Percentiles rank a stretch among this genome's conserved stretches.
Evolutionary conservation across 2,888 invertebrate genomes (phyloP).

Genomic region (Lysandra coridon): DNA sequence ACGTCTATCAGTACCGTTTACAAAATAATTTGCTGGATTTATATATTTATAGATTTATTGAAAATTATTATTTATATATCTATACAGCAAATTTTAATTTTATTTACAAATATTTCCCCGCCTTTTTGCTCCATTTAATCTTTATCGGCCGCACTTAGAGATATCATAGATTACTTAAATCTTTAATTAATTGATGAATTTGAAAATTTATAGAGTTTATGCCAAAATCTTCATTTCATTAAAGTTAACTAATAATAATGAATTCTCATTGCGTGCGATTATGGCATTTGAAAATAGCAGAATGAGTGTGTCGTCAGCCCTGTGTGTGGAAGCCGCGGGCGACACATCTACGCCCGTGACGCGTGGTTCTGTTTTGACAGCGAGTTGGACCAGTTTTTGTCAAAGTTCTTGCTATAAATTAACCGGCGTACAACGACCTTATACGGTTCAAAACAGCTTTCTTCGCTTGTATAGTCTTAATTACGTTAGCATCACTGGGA

Average conservation of each 20-base stretch:
- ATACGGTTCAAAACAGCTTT: constrained; percentile 57
- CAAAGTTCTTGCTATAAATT: constrained; percentile 54
- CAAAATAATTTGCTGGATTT: neutral
- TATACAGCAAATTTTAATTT: too few species aligned
- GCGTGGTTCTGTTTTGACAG: constrained; percentile 66
- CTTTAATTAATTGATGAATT: too few species aligned
- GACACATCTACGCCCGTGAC: constrained; percentile 75
- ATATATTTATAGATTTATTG: too few species aligned
- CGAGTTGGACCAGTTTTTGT: constrained; percentile 57
- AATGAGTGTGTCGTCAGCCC: neutral
- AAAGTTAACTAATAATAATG: too few species aligned
- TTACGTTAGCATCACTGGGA: constrained; percentile 54
- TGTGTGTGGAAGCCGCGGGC: constrained; percentile 53
- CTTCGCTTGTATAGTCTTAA: constrained; percentile 75
- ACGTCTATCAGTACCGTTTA: neutral
- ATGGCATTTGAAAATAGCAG: neutral
- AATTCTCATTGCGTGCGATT: too few species aligned
- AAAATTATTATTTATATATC: too few species aligned
- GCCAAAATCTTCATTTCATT: too few species aligned
- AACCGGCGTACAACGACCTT: constrained; percentile 57
- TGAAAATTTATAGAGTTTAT: too few species aligned
- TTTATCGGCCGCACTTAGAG: too few species aligned
- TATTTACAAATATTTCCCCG: too few species aligned
- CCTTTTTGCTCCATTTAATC: neutral
- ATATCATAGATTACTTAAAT: too few species aligned